Evolutionary conservation across 1,140 invertebrate species (phyloP), one percentile per base, ranked within the genome.

Genomic region (Macrosteles quadrilineatus): DNA sequence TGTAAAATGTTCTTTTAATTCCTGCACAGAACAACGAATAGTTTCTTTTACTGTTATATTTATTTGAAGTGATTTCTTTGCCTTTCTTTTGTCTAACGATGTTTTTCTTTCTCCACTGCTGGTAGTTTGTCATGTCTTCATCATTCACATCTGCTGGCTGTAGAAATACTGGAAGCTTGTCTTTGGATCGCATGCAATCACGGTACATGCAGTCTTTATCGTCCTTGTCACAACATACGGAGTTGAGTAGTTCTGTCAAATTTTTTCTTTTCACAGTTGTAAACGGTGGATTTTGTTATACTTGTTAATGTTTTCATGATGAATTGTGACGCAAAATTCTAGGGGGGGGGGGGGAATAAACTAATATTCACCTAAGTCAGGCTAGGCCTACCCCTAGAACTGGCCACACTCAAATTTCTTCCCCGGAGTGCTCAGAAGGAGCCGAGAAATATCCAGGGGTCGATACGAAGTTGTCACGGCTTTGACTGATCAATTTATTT

Each of bases 31-130:
- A 43, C 40, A 43, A 43, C 40, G 40, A 43, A 43, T 43, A 43
- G 40, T 43, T 43, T 43, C 40, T 43, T 43, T 43, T 43, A 43
- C 40, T 43, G 40, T 43, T 43, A 43, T 43, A 11, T n/a, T n/a
- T n/a, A n/a, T 43, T 43, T 11, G 40, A 43, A 43, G 40, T 43
- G 40, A 43, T 43, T 43, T 43, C 40, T 43, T 43, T 43, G 40
- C 40, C 40, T 43, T 43, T 43, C 40, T 43, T 43, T 43, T 43
- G 40, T 43, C 40, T 43, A 43, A 43, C n/a, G n/a, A 43, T 43
- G 40, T 43, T 43, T 43, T 43, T 43, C 40, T 43, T 43, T 11
- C 40, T 43, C 40, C 40, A 43, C 40, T 43, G 40, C 40, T 43
- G 40, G 40, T 43, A 43, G 40, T 43, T 43, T 43, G 40, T 43